Evolutionary conservation across 2,797 vertebrate genomes (phyloP).

Genomic region (Sylvilagus floridanus): DNA sequence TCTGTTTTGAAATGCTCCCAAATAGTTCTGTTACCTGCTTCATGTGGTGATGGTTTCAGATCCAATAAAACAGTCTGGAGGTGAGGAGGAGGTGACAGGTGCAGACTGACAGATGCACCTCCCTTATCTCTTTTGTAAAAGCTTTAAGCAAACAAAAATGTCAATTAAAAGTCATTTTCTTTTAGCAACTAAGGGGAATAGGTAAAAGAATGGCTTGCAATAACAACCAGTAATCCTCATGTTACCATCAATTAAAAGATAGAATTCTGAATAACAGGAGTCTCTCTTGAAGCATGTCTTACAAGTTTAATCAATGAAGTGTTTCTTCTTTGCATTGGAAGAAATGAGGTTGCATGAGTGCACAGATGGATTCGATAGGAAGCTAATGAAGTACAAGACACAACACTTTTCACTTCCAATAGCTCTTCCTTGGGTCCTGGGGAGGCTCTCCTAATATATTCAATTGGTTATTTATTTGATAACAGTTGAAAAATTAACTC

Average conservation of each 20-base stretch:
- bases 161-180: not conserved
- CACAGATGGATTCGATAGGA: not conserved
- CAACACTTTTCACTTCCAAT: not conserved
- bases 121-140: slow-evolving; percentile 29
- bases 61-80: not conserved
- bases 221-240: not conserved
- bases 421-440: not conserved
- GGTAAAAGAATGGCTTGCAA: not conserved
- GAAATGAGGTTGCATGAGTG: not conserved
- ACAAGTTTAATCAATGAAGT: not conserved
- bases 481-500: not conserved
- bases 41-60: not conserved
- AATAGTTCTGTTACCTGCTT: not conserved
- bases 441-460: not conserved
- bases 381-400: not conserved
- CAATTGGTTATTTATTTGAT: not conserved
- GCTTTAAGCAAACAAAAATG: slow-evolving; percentile 18
- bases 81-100: not conserved
- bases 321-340: not conserved
- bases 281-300: not conserved
- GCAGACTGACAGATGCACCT: not conserved
- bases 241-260: not conserved
- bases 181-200: not conserved
- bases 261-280: not conserved
- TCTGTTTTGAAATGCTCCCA: not conserved